These are phyloP conservation scores for Selene dorsalis DNA, from an alignment of 2,797 vertebrate species.

Conservation along the genomic window DNA sequence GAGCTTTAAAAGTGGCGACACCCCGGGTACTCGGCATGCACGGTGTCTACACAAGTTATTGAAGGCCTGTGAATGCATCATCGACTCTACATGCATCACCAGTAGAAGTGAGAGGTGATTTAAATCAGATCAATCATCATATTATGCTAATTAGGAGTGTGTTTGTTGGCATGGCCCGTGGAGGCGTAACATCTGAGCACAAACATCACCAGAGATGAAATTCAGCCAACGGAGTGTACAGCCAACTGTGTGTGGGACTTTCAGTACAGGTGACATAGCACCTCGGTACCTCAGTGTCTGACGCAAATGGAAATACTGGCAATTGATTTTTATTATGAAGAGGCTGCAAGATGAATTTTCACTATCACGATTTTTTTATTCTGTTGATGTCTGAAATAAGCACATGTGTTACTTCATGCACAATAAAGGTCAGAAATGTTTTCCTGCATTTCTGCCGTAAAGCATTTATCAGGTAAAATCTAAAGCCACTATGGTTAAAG, in stretches of 20 bases:
- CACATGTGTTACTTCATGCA: neutral
- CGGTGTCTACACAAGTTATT: constrained; percentile 47
- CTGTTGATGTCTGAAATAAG: neutral
- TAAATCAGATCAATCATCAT: constrained; percentile 45
- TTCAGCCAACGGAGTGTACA: neutral
- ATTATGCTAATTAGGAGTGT: constrained; percentile 40
- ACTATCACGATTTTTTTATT: neutral
- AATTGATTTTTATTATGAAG: neutral
- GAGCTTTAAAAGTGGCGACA: constrained; percentile 29
- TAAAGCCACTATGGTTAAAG: neutral
- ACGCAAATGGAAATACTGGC: constrained; percentile 5
- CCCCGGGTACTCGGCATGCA: constrained; percentile 22
- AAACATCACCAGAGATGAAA: constrained; percentile 20
- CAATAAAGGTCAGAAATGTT: neutral
- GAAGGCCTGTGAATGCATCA: constrained; percentile 44
- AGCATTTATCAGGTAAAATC: neutral
- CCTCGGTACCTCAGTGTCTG: neutral
- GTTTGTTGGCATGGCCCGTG: constrained; percentile 24
- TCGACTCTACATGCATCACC: constrained; percentile 59
- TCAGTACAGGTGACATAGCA: constrained; percentile 14
- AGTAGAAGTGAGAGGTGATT: constrained; percentile 46
- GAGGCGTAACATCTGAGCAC: constrained; percentile 19
- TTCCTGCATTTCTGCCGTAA: no score
- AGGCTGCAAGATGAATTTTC: neutral
- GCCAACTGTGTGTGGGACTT: constrained; percentile 31